Base-by-base conservation (phyloP, 2,797 vertebrate genomes). In the Micrastur ruficollis region DNA sequence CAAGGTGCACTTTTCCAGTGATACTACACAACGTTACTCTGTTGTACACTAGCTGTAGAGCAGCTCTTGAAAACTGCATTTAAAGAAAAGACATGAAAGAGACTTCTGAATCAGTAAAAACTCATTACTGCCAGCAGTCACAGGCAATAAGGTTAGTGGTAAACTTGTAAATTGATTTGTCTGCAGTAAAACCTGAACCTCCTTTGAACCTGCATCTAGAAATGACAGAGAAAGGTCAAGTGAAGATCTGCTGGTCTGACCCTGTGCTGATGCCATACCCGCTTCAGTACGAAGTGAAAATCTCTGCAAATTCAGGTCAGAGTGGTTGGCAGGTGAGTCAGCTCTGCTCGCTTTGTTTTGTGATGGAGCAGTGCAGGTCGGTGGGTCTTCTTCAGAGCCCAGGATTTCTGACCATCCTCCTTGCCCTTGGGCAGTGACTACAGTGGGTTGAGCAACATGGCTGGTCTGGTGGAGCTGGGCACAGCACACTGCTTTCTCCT, bases 281-380 rank as follows among this genome's bases (percentile, higher is more conserved):
- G 4, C 97, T 99, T 85, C 98, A 97, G 83, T 99, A 98, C 42
- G 98, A 99, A 97, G 98, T 99, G 93, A 99, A 98, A 78, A 98
- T 98, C 95, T 98, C 97, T 53, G 94, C 97, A 70, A 98, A 96
- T 67, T 94, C 89, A 49, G 96, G 95, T 65, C 91, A 89, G 50
- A 89, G 91, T 17, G 14, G 26, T 14, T 97, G 86, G 83, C 94
- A 98, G 97, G 98, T 98, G 97, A 97, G 97, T 91, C 32, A 42
- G 50, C 23, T 73, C 94, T 82, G 79, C 75, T 62, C 2, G 15
- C 79, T 72, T 23, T 10, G 22, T 10, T 47, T 75, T 40, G 19
- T 0, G 7, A 36, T 3, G 14, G 47, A 79, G 52, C 4, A 1
- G 16, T 10, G 46, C 23, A 55, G 46, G 27, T 55, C 2, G 1